Evolutionary conservation across 2,888 invertebrate genomes (phyloP), one percentile per base, ranked within the genome.

Genomic region (Philhelius pedissequus): DNA sequence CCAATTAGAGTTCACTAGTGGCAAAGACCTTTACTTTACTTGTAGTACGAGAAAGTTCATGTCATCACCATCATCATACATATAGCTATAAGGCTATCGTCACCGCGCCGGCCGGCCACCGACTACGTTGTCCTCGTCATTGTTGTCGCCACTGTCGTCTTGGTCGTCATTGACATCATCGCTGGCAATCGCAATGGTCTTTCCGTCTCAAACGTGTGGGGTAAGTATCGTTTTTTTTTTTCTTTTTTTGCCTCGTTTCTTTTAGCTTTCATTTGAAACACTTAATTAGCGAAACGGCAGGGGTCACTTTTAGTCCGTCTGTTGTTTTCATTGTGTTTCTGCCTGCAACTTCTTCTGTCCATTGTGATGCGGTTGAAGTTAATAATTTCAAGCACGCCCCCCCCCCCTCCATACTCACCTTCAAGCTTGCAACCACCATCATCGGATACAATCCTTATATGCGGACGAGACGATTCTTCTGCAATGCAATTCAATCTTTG

Each of bases 1-100:
- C 54, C 83, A 83, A 83, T 83, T 83, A 74, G 74, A 64, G 83
- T 74, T 78, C 62, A 64, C 35, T 83, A 56, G 69, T 74, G 78
- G 69, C 74, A 69, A 58, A 74, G 83, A 83, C 40, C 62, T 48
- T 64, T 74, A n/a, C n/a, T n/a, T n/a, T n/a, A n/a, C n/a, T n/a
- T n/a, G n/a, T n/a, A 11, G 22, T 62, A 20, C 45, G 77, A 68
- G 73, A 54, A 68, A 77, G 74, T 74, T 74, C 83, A 43, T 58
- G 74, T 74, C 74, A 68, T 56, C 58, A 25, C 54, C 58, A 58
- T 35, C 52, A 45, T 30, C 35, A 50, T 50, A n/a, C 32, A 18
- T 52, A 38, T 38, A 18, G 52, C 52, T 52, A n/a, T n/a, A 62
- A 62, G 27, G 27, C 32, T 56, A 56, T 32, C 56, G 32, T 32